Conservation (phyloP, 1,140 invertebrate species). For the Zaprionus capensis region DNA sequence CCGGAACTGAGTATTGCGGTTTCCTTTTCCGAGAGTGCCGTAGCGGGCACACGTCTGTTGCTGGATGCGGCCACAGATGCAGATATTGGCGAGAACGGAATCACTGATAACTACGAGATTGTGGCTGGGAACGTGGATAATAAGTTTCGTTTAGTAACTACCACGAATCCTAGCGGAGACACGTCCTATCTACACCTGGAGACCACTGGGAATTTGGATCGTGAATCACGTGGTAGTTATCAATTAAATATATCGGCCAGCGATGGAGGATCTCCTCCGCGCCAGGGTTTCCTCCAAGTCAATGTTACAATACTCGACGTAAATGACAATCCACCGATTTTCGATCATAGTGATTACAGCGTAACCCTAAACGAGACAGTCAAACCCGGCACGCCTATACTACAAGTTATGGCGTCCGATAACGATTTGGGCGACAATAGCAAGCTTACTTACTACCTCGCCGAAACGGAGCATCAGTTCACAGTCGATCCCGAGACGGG, state of each 20-base stretch:
- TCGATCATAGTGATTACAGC: constrained; percentile 96
- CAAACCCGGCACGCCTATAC: constrained; percentile 92
- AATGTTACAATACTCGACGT: constrained; percentile 96
- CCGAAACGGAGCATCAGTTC: constrained; percentile 93
- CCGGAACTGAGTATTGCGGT: constrained; percentile 94
- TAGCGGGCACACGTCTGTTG: constrained; percentile 92
- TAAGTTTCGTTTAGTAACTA: constrained; percentile 94
- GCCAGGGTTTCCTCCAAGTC: constrained; percentile 93
- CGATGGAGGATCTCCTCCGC: constrained; percentile 92
- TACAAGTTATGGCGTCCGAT: constrained; percentile 96
- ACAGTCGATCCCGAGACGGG: constrained; percentile 95
- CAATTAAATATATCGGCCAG: constrained; percentile 94
- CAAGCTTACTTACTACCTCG: constrained; percentile 95
- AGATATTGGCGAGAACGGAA: constrained; percentile 94
- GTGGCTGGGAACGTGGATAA: constrained; percentile 94
- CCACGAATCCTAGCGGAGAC: constrained; percentile 94
- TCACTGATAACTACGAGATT: constrained; percentile 94
- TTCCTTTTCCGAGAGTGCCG: constrained; percentile 95
- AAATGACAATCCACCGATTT: constrained; percentile 97
- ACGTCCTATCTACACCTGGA: constrained; percentile 95
- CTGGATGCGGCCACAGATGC: constrained; percentile 94
- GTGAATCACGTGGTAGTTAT: constrained; percentile 93
- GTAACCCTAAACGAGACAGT: constrained; percentile 96
- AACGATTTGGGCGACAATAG: constrained; percentile 96
- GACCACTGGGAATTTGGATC: constrained; percentile 94